Conservation (phyloP, 2,113 vertebrate genomes). For the Gadus chalcogrammus region DNA sequence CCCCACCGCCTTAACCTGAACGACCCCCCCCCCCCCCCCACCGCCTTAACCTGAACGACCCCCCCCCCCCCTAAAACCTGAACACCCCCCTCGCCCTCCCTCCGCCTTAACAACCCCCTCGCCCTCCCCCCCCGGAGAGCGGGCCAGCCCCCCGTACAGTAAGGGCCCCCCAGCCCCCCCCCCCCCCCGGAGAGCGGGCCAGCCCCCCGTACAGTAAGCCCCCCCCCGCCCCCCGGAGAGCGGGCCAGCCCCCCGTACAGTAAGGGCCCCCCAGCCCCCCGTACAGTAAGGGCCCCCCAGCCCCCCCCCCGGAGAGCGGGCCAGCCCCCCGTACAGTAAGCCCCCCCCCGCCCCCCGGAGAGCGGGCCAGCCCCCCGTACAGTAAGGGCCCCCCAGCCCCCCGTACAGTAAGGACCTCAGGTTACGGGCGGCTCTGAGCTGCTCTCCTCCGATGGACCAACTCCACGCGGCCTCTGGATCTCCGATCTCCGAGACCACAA, state of each 20-base stretch:
- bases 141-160: not conserved
- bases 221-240: too few relatives aligned
- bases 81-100: not conserved
- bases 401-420: constrained; percentile 10
- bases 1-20: not conserved
- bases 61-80: not conserved
- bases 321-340: too few relatives aligned
- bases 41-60: constrained; percentile 1
- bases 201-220: too few relatives aligned
- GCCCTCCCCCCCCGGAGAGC: constrained; percentile 20
- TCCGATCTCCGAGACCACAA: constrained; percentile 37
- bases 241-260: too few relatives aligned
- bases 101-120: constrained; percentile 5
- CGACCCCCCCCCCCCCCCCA: constrained; percentile 11
- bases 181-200: constrained; percentile 1
- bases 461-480: constrained; percentile 57
- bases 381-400: not conserved
- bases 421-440: constrained; percentile 26
- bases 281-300: too few relatives aligned
- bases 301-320: too few relatives aligned
- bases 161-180: not conserved
- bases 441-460: constrained; percentile 78
- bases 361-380: too few relatives aligned
- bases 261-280: not conserved
- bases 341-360: too few relatives aligned